A percentile compares a stretch with the other conserved stretches of the same genome.
Conservation (phyloP, 1,140 invertebrate genomes). For the Stegodyphus mimosarum region DNA sequence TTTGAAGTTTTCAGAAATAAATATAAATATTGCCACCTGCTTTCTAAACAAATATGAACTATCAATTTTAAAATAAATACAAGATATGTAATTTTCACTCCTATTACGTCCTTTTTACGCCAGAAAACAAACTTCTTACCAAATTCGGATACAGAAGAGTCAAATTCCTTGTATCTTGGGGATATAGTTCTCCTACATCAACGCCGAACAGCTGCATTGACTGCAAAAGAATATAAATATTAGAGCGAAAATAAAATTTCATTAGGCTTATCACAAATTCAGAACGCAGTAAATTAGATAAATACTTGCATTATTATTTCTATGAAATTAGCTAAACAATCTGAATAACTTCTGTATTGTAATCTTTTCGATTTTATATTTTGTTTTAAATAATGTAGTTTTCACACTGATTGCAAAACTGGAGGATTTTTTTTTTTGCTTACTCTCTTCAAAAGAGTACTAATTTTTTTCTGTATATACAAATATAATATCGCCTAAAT, state of each 20-base stretch:
- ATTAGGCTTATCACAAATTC: neutral
- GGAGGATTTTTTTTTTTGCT: too few relatives aligned
- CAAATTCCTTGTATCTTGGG: conserved; percentile 30
- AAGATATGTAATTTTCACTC: too few relatives aligned
- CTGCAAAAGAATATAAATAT: conserved; percentile 8
- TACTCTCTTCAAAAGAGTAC: too few relatives aligned
- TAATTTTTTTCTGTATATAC: too few relatives aligned
- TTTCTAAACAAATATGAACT: too few relatives aligned
- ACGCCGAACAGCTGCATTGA: conserved; percentile 34
- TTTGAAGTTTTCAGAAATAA: too few relatives aligned
- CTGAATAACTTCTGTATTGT: neutral
- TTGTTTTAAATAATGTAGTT: neutral
- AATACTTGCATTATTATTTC: neutral
- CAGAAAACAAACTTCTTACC: conserved; percentile 3
- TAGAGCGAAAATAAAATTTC: neutral
- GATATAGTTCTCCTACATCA: conserved; percentile 35
- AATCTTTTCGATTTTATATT: neutral
- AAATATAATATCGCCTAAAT: too few relatives aligned
- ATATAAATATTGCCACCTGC: too few relatives aligned
- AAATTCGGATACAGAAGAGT: conserved; percentile 42
- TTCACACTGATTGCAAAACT: neutral
- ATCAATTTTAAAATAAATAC: too few relatives aligned
- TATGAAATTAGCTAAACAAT: neutral
- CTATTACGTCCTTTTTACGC: too few relatives aligned
- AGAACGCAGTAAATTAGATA: neutral